phyloP scores from a whole-genome alignment of 2,113 vertebrate genomes.

The Cynocephalus volans region DNA sequence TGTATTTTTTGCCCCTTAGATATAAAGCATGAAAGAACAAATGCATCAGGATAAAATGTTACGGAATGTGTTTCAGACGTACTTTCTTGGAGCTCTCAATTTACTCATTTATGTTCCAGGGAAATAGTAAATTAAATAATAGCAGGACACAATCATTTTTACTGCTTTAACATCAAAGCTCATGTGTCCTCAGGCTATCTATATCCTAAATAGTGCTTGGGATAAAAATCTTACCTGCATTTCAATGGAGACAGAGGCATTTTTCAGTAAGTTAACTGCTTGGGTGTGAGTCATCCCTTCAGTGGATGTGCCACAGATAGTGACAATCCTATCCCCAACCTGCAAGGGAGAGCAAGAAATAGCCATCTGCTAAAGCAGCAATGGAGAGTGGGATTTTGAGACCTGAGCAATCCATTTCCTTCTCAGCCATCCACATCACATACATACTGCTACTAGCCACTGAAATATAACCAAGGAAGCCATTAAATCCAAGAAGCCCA shows the following conservation, averaged over 20 bases:
- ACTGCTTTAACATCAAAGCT: constrained; percentile 7
- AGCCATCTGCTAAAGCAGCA: not conserved
- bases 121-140: constrained; percentile 28
- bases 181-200: not conserved
- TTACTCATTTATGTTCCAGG: not conserved
- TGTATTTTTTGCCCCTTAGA: not conserved
- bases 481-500: not conserved
- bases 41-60: not conserved
- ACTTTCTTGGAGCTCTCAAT: not conserved
- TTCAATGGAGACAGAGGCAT: constrained; percentile 93
- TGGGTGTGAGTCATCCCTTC: constrained; percentile 97
- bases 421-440: not conserved
- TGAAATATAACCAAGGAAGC: not conserved
- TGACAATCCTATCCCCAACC: constrained; percentile 98
- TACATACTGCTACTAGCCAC: not conserved
- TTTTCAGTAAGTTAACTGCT: constrained; percentile 96
- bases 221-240: constrained; percentile 92
- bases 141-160: not conserved
- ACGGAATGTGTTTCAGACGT: not conserved
- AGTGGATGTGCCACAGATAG: constrained; percentile 94
- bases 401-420: not conserved
- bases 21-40: not conserved
- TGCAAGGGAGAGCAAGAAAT: constrained; percentile 78
- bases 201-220: not conserved
- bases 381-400: not conserved